Evolutionary conservation across 1,140 invertebrate genomes (phyloP), one percentile per base, ranked within the genome.

Genomic region (Hyles euphorbiae): DNA sequence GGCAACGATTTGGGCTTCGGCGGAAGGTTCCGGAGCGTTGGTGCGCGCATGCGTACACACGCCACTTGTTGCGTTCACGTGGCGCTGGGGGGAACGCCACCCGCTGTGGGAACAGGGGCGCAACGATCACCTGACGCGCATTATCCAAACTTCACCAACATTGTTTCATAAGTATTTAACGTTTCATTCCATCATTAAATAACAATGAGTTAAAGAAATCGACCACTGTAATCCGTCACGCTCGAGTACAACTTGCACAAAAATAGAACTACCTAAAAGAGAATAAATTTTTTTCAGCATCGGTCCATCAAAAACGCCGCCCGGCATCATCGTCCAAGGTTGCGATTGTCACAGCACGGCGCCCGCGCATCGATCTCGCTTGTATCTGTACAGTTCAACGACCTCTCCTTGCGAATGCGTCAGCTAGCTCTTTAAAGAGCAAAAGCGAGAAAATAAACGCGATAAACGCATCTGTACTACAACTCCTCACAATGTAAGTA

Each of bases 361-460:
- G 63, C 63, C 51, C 56, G 63, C 67, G 65, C 70, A 64, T 32
- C 63, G 60, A 68, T 67, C 63, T 64, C 68, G 66, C 46, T 48
- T 72, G 67, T 67, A 71, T 60, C 71, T 73, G 71, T 67, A 58
- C 54, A 60, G 83, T 69, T 87, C 80, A 78, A 63, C 66, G 77
- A 84, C 76, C 80, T 67, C 63, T 66, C 54, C 62, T 59, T 68
- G 68, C 72, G 56, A 74, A 65, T 83, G 80, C 81, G 81, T 87
- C 81, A 84, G 72, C 74, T 81, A 78, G 73, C 78, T 75, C 74
- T 80, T 81, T 79, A 83, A 83, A 83, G 75, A 76, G 77, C 81
- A 85, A 83, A 40, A 78, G 73, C 70, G 81, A 84, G 83, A 85
- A 85, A 84, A 82, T 83, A 85, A 81, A 77, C 69, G 74, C 66